Evolutionary conservation across 2,113 vertebrate species (phyloP), one percentile per base, ranked within the genome.

Genomic region (Esox niger): DNA sequence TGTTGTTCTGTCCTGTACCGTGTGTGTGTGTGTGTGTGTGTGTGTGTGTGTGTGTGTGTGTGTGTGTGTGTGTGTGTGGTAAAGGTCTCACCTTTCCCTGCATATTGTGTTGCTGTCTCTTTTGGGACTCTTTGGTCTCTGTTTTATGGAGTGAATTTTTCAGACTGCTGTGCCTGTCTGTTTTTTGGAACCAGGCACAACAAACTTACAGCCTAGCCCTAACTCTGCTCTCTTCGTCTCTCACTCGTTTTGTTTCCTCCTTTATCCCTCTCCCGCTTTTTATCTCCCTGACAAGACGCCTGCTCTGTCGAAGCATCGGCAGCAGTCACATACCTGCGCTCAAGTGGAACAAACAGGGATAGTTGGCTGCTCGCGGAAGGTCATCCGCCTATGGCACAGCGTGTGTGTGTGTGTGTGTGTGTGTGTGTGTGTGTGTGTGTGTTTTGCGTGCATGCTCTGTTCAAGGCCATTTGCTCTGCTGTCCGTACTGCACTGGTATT

Each of bases 291-390:
- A 76, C 75, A 77, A 78, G 82, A 79, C 71, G 84, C 75, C 84
- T 82, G 80, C 80, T 80, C 83, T 88, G 73, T 79, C 79, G 75
- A 74, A 80, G 79, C 79, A 73, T 82, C 76, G 73, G 77, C 82
- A 60, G 67, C 46, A 57, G 60, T 83, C 79, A 83, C 83, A 88
- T 85, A 88, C 85, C 88, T 87, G 89, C 86, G 79, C 75, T 90
- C 86, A 86, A 87, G 86, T 90, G 90, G 86, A 91, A 91, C 88
- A 89, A 90, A 90, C 84, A 79, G 73, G 33, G 88, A 90, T 84
- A 87, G 88, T 87, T 85, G 88, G 85, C 84, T 90, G 89, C 87
- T 84, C 82, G 78, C 69, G 33, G 84, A 91, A 90, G 89, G 89
- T 90, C 88, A 86, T 88, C 79, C 78, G 86, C 88, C 84, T 62